Conservation (phyloP, 2,888 invertebrate genomes). For the Stegophylla sp. region DNA sequence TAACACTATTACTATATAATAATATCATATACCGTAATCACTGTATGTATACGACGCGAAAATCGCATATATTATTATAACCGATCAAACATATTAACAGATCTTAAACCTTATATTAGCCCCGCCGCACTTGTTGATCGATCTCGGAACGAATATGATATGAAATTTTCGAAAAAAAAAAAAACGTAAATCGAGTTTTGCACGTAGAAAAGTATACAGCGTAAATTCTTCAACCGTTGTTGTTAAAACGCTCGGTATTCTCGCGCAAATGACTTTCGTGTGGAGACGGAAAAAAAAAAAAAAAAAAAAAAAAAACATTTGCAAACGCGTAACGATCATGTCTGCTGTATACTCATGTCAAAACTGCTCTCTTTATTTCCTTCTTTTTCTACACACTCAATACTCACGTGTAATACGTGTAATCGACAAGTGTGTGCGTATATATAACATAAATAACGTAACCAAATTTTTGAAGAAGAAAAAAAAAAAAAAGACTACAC, state of each 20-base stretch:
- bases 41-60: too few relatives aligned
- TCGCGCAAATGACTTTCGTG: neutral
- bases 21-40: too few relatives aligned
- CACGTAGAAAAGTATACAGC: slow-evolving; percentile 43
- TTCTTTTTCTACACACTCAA: neutral
- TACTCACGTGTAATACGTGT: neutral
- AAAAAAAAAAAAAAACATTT: neutral
- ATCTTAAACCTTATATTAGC: neutral
- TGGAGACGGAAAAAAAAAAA: neutral
- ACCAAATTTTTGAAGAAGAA: neutral
- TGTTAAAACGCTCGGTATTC: neutral
- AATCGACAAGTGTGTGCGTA: slow-evolving; percentile 7
- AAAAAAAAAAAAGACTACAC: slow-evolving; percentile 5
- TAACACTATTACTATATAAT: neutral
- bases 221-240: neutral
- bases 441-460: neutral
- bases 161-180: too few relatives aligned
- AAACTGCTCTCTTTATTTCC: slow-evolving; percentile 29
- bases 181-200: slow-evolving; percentile 13
- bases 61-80: too few relatives aligned
- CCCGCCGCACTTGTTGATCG: slow-evolving; percentile 7
- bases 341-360: slow-evolving; percentile 35
- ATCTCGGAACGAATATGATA: too few relatives aligned
- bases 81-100: neutral
- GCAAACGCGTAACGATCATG: neutral